These are phyloP conservation scores for Ephydatia muelleri DNA, from an alignment of 37 sponge, comb jelly and placozoan species.

Conservation along the genomic window DNA sequence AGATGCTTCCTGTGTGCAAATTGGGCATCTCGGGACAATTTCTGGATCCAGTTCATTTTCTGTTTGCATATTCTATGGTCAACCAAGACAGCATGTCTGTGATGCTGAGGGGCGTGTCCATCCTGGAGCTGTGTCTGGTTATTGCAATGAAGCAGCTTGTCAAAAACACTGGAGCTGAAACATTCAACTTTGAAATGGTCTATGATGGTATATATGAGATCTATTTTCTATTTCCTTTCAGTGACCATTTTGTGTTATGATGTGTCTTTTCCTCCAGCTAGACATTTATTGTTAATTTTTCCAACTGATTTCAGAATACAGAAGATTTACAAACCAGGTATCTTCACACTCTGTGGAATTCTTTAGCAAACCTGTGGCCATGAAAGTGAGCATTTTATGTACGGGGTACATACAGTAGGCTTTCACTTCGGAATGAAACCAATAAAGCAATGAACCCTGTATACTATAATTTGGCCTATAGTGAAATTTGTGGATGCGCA, in stretches of 20 bases:
- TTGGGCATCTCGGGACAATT: constrained; percentile 13
- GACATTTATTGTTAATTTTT: neutral
- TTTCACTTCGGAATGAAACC: too few species aligned
- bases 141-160: constrained; percentile 70
- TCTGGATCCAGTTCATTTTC: constrained; percentile 39
- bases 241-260: neutral
- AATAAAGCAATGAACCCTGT: too few species aligned
- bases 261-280: neutral
- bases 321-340: constrained; percentile 38
- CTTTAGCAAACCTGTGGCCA: constrained; percentile 56
- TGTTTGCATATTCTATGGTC: constrained; percentile 6
- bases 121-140: constrained; percentile 78
- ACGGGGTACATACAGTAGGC: neutral
- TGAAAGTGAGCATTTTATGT: constrained; percentile 44
- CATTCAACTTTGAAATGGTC: constrained; percentile 94
- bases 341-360: constrained; percentile 30
- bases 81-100: constrained; percentile 32
- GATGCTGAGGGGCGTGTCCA: constrained; percentile 52
- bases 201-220: constrained; percentile 63
- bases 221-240: neutral
- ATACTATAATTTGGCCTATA: too few species aligned
- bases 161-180: constrained; percentile 40
- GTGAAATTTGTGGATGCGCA: too few species aligned
- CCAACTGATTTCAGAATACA: constrained; percentile 54
- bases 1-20: constrained; percentile 44